These are phyloP conservation scores for Caranx melampygus DNA, from an alignment of 2,113 vertebrate genomes.

Conservation along the genomic window DNA sequence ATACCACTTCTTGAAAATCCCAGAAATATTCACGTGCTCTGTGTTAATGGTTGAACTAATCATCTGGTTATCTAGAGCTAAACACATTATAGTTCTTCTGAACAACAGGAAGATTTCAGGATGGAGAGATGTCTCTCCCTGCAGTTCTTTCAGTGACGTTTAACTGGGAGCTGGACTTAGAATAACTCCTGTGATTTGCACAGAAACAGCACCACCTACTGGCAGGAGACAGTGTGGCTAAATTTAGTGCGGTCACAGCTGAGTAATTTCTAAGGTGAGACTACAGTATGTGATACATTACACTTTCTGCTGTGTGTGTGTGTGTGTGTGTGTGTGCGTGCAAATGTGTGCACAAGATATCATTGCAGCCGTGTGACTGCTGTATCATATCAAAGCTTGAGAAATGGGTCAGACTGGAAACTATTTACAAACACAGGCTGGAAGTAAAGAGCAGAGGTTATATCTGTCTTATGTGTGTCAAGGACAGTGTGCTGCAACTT, in stretches of 20 bases:
- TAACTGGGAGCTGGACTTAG: not conserved
- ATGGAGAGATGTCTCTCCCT: not conserved
- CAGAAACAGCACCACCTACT: conserved; percentile 36
- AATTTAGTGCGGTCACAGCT: conserved; percentile 3
- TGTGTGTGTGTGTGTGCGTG: not conserved
- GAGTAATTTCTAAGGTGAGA: conserved; percentile 15
- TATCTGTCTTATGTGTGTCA: not conserved
- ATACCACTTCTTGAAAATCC: not conserved
- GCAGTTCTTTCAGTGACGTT: not conserved
- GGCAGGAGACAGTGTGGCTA: conserved; percentile 22
- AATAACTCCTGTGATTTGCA: not conserved
- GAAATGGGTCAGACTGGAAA: conserved; percentile 19
- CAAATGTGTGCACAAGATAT: not conserved
- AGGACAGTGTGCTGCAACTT: not conserved
- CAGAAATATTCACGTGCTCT: no score
- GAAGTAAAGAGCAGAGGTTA: conserved; percentile 15
- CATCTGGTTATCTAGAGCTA: no score
- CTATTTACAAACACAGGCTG: not conserved
- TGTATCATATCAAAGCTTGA: conserved; percentile 14
- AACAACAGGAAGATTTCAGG: no score
- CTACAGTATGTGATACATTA: conserved; percentile 28
- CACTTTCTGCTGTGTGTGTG: conserved; percentile 1
- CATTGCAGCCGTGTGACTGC: not conserved
- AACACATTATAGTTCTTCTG: no score
- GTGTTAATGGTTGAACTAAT: no score